Conservation (phyloP, 2,888 invertebrate species). For the Trichogramma evanescens region DNA sequence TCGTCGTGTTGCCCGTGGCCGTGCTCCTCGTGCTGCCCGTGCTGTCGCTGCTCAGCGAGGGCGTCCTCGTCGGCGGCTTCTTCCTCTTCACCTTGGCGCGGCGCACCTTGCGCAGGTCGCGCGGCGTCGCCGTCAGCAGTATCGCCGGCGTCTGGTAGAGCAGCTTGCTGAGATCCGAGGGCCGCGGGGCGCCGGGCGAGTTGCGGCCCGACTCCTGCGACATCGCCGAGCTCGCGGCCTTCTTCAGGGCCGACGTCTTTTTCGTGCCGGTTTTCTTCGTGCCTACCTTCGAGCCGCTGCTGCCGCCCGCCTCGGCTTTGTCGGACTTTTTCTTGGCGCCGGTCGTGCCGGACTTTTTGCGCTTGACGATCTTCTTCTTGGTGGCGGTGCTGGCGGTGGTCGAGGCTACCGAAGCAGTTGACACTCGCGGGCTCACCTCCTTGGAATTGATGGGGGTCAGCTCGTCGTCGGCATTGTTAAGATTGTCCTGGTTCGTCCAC, state of each 20-base stretch:
- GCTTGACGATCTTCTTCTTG: constrained; percentile 35
- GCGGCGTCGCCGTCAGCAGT: constrained; percentile 41
- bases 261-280: constrained; percentile 19
- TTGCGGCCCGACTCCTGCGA: constrained; percentile 29
- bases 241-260: constrained; percentile 33
- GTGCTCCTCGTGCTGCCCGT: constrained; percentile 40
- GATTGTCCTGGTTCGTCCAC: constrained; percentile 37
- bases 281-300: constrained; percentile 31
- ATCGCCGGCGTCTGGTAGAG: constrained; percentile 44
- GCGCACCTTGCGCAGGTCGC: constrained; percentile 41
- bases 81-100: constrained; percentile 41
- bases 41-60: constrained; percentile 41
- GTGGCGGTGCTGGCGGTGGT: constrained; percentile 37
- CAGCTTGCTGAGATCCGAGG: constrained; percentile 40
- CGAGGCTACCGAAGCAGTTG: constrained; percentile 15
- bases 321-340: constrained; percentile 22
- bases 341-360: constrained; percentile 17
- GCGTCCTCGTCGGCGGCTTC: constrained; percentile 37
- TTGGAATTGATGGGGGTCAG: constrained; percentile 22
- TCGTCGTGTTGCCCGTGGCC: constrained; percentile 34
- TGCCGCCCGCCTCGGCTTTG: constrained; percentile 5
- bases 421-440: constrained; percentile 28
- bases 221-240: constrained; percentile 19
- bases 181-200: constrained; percentile 33
- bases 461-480: constrained; percentile 31